Evolutionary conservation across 2,888 invertebrate species (phyloP), one percentile per base, ranked within the genome.

Genomic region (Parnassius glacialis): DNA sequence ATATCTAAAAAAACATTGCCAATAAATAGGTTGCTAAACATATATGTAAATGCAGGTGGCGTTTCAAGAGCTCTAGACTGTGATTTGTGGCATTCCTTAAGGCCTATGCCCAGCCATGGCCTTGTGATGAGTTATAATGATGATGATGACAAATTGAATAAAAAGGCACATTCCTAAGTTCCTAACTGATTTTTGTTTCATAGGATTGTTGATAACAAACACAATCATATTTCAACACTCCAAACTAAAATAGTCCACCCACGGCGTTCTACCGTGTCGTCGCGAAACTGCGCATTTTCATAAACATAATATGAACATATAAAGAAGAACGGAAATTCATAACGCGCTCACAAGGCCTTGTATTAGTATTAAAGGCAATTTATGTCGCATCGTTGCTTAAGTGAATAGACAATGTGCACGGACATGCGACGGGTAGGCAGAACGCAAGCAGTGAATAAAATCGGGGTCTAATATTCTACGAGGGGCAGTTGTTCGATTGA

Each of bases 381-480:
- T 83, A 78, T 76, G 79, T 74, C 58, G 80, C 77, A 80, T 74
- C 75, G 80, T 70, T 53, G 76, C 63, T 62, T 55, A 59, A 78
- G 84, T 85, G 85, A 54, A 43, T 34, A 80, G 81, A 78, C 78
- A 81, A 81, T 84, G 84, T 83, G 83, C 83, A 79, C 75, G 79
- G 81, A 67, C 73, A 70, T 76, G 76, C 78, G 79, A 76, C 76
- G 78, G 74, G 60, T 71, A 77, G 51, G 50, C 54, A 79, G 81
- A 84, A 74, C 84, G 85, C 84, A 85, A 85, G 80, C 76, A 81
- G 82, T 85, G 83, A 85, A 88, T 88, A 88, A 84, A 90, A 87
- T 84, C 82, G 76, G 75, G 70, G 74, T 79, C 84, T 76, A 78
- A 80, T 77, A 74, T 77, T 79, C 75, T 68, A 77, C 71, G 80